These are phyloP conservation scores for Sesia apiformis DNA, from an alignment of 2,888 invertebrate genomes.

Conservation along the genomic window DNA sequence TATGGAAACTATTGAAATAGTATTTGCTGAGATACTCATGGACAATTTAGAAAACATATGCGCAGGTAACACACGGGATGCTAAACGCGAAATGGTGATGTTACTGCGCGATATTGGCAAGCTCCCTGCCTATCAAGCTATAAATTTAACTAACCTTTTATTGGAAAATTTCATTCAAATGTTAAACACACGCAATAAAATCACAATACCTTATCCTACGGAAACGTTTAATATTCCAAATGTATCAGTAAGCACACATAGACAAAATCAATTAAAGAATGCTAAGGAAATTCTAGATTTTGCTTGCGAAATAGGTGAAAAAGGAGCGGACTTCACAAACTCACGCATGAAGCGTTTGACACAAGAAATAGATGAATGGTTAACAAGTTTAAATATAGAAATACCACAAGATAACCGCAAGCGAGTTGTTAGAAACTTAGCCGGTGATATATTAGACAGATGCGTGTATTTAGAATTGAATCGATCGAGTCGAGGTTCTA, in stretches of 20 bases:
- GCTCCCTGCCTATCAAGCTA: slow-evolving; percentile 22
- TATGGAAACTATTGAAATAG: slow-evolving; percentile 19
- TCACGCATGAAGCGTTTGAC: slow-evolving; percentile 19
- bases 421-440: slow-evolving; percentile 32
- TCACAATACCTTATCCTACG: no score
- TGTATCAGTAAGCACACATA: no score
- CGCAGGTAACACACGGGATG: slow-evolving; percentile 14
- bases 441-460: slow-evolving; percentile 45
- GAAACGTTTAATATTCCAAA: no score
- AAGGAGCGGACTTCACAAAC: slow-evolving; percentile 1
- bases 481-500: slow-evolving; percentile 15
- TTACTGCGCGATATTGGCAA: slow-evolving; percentile 22
- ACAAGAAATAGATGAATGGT: slow-evolving; percentile 41
- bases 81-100: slow-evolving; percentile 23
- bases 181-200: slow-evolving; percentile 5
- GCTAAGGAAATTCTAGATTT: no score
- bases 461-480: slow-evolving; percentile 40
- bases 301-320: no score
- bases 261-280: no score
- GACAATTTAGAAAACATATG: slow-evolving; percentile 24
- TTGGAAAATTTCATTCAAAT: slow-evolving; percentile 16
- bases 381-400: slow-evolving; percentile 18
- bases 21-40: slow-evolving; percentile 6
- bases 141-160: slow-evolving; percentile 20
- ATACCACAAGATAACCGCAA: slow-evolving; percentile 16